Conservation (phyloP, 2,797 vertebrate genomes). For the Menidia menidia region DNA sequence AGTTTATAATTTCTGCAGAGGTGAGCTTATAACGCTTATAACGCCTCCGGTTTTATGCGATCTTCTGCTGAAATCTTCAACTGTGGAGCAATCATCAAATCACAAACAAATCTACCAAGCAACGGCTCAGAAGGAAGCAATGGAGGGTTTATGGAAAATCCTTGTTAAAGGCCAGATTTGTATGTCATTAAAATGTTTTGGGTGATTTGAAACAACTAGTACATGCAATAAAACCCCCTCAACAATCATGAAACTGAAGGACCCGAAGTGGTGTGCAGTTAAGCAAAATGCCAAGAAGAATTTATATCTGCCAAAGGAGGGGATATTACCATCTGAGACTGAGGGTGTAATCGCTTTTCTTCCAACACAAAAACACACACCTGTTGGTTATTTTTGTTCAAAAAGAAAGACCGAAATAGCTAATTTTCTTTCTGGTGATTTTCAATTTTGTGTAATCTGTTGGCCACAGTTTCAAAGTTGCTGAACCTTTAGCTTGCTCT, state of each 20-base stretch:
- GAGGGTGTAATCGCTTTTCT: background rate
- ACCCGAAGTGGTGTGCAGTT: background rate
- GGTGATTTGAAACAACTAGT: constrained; percentile 2
- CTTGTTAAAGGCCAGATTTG: background rate
- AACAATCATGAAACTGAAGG: background rate
- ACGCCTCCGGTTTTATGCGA: background rate
- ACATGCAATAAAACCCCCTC: background rate
- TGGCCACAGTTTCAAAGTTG: background rate
- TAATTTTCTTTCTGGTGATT: background rate
- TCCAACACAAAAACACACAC: no score
- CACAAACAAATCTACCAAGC: background rate
- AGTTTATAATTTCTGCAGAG: background rate
- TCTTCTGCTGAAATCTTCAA: background rate
- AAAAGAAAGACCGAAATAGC: background rate
- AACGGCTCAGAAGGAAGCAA: background rate
- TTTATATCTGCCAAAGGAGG: background rate
- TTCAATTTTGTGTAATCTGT: background rate
- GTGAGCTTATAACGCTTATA: background rate
- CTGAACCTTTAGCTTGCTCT: background rate
- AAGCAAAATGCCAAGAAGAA: background rate
- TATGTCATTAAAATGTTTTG: background rate
- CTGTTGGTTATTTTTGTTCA: background rate
- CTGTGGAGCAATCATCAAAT: background rate
- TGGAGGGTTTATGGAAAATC: background rate
- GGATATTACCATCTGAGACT: background rate